Conservation (phyloP, 2,797 vertebrate genomes). For the Sebastes steindachneri region DNA sequence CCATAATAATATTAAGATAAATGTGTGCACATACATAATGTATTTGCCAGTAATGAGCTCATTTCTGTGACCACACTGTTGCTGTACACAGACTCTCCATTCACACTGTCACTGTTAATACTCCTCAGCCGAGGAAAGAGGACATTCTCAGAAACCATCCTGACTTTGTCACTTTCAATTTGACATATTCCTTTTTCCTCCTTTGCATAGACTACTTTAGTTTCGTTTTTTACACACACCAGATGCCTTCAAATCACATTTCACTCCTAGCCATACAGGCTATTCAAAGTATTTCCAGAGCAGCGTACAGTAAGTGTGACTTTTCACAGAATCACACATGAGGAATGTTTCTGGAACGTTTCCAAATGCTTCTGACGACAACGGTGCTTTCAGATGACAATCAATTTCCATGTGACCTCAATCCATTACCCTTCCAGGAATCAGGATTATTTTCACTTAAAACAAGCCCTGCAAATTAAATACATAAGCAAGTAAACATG, state of each 20-base stretch:
- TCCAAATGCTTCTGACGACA: conserved; percentile 41
- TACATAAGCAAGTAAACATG: conserved; percentile 66
- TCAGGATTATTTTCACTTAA: conserved; percentile 63
- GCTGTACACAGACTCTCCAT: conserved; percentile 66
- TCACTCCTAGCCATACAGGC: conserved; percentile 21
- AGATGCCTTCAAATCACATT: conserved; percentile 56
- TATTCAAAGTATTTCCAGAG: conserved; percentile 36
- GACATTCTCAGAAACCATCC: conserved; percentile 59
- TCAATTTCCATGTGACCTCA: conserved; percentile 57
- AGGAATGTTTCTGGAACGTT: conserved; percentile 50
- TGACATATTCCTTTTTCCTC: conserved; percentile 56
- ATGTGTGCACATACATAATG: conserved; percentile 53
- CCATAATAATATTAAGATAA: conserved; percentile 39
- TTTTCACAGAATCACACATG: conserved; percentile 40
- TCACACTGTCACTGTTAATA: conserved; percentile 68
- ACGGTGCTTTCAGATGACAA: conserved; percentile 53
- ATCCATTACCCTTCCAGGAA: conserved; percentile 63
- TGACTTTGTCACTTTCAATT: conserved; percentile 72
- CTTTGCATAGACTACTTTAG: conserved; percentile 48
- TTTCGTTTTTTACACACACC: conserved; percentile 50
- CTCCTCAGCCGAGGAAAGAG: conserved; percentile 37
- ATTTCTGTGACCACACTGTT: conserved; percentile 62
- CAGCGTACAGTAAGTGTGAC: conserved; percentile 27
- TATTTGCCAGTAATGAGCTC: conserved; percentile 70
- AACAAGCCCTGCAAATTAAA: conserved; percentile 67